Conservation (phyloP, 2,797 vertebrate species). For the Sparidentex hasta region DNA sequence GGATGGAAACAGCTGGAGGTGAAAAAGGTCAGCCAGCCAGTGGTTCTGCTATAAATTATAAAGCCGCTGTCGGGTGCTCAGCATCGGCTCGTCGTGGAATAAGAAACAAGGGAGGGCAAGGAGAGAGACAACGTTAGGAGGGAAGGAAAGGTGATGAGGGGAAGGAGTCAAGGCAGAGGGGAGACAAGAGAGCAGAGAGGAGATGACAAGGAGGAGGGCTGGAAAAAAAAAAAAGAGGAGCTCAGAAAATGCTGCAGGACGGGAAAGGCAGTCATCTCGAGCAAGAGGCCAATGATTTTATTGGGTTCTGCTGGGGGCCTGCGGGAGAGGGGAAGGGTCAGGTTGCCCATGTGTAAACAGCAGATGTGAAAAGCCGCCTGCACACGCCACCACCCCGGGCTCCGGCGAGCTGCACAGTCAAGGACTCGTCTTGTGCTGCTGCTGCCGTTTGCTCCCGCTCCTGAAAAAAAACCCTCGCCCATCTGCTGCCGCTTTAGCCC, state of each 20-base stretch:
- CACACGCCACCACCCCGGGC: constrained; percentile 65
- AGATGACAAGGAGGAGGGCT: constrained; percentile 33
- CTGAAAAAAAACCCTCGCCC: constrained; percentile 41
- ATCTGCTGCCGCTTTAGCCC: constrained; percentile 69
- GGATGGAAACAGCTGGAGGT: constrained; percentile 70
- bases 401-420: constrained; percentile 64
- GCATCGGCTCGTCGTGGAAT: constrained; percentile 37
- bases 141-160: constrained; percentile 13
- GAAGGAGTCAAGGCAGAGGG: neutral
- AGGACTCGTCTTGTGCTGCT: constrained; percentile 53
- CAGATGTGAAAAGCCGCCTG: constrained; percentile 76
- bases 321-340: constrained; percentile 66
- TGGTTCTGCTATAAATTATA: constrained; percentile 60
- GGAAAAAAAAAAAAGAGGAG: constrained; percentile 2
- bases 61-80: constrained; percentile 35
- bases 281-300: constrained; percentile 60
- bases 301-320: constrained; percentile 48
- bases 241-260: constrained; percentile 42
- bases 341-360: constrained; percentile 78
- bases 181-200: constrained; percentile 34
- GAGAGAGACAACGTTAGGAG: neutral
- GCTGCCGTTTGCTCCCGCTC: constrained; percentile 2
- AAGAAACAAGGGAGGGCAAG: constrained; percentile 1
- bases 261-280: constrained; percentile 50
- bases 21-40: constrained; percentile 64